phyloP scores from a whole-genome alignment of 2,888 invertebrate genomes.

The Myopa tessellatipennis region DNA sequence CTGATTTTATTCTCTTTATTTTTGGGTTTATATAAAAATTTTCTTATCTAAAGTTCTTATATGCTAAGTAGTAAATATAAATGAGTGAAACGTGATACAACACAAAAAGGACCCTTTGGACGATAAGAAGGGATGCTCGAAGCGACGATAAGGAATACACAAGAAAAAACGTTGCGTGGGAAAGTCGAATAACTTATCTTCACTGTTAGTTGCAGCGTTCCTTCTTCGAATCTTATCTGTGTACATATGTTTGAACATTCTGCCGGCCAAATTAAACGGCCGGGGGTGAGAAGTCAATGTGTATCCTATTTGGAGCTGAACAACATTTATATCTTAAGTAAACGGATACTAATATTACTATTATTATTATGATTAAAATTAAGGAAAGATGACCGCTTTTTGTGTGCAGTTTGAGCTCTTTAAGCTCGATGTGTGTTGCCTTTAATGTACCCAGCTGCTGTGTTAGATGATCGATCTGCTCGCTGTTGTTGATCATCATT shows the following conservation, averaged over 20 bases:
- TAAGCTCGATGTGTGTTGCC: slow-evolving; percentile 1
- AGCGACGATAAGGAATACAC: no score
- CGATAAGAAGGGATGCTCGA: no score
- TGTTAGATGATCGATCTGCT: slow-evolving; percentile 4
- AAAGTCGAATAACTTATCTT: no score
- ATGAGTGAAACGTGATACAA: no score
- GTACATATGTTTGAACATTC: slow-evolving; percentile 7
- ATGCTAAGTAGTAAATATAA: no score
- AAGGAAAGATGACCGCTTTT: not conserved
- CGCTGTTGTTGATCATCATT: not conserved
- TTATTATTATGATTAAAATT: not conserved
- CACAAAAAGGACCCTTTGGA: no score
- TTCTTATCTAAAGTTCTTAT: no score
- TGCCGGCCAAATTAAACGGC: not conserved
- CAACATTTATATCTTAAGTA: not conserved
- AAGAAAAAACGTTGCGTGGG: no score
- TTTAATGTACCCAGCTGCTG: not conserved
- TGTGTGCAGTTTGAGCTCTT: slow-evolving; percentile 1
- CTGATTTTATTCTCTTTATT: no score
- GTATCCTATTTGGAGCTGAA: slow-evolving; percentile 3
- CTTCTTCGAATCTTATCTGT: no score
- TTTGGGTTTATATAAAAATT: no score
- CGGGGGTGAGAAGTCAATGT: not conserved
- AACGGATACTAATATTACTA: not conserved
- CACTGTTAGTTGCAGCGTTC: no score